These are phyloP conservation scores for Protula sp. DNA, from an alignment of 2,888 invertebrate genomes.

Conservation along the genomic window DNA sequence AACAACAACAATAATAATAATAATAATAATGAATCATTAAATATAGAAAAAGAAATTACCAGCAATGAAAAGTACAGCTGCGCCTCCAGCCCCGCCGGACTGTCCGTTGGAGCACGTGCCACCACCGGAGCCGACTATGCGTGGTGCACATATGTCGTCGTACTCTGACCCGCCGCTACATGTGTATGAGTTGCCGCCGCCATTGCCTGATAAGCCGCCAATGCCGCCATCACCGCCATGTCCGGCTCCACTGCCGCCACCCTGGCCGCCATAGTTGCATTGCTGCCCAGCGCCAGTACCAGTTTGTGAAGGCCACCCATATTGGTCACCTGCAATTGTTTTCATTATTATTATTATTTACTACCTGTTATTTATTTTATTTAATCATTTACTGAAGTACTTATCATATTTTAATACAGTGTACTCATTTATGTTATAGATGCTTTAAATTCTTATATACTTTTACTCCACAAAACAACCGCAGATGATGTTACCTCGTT, in stretches of 20 bases:
- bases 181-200: too few relatives aligned
- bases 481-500: too few relatives aligned
- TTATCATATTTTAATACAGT: too few relatives aligned
- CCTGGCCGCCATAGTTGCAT: background rate
- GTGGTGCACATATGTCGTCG: constrained; percentile 20
- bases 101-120: constrained; percentile 23
- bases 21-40: too few relatives aligned
- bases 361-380: too few relatives aligned
- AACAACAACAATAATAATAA: too few relatives aligned
- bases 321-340: background rate
- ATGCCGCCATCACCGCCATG: constrained; percentile 4
- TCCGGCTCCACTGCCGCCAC: constrained; percentile 6
- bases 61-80: constrained; percentile 22
- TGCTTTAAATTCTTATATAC: too few relatives aligned
- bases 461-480: too few relatives aligned
- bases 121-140: constrained; percentile 32
- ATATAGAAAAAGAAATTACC: too few relatives aligned
- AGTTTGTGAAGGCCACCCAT: background rate
- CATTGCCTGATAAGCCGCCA: background rate
- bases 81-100: constrained; percentile 21
- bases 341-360: too few relatives aligned
- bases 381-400: too few relatives aligned
- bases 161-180: background rate
- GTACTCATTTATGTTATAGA: too few relatives aligned
- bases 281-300: background rate